Percentiles rank a stretch among this genome's conserved stretches.
These are phyloP conservation scores for Pseudonaja textilis DNA, from an alignment of 2,113 vertebrate genomes.

Conservation along the genomic window DNA sequence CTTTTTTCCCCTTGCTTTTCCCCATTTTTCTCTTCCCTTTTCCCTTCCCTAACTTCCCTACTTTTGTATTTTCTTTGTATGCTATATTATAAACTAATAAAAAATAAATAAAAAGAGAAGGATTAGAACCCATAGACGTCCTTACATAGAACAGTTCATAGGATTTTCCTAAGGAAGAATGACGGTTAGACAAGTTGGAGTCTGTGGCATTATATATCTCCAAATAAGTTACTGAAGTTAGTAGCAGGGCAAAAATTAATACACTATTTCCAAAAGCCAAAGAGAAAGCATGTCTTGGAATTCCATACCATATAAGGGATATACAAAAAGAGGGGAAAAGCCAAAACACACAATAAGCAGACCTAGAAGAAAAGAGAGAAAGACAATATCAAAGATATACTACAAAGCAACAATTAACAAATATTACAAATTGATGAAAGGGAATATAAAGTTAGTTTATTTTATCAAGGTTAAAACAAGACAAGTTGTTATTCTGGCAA, in stretches of 20 bases:
- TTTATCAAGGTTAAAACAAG: not conserved
- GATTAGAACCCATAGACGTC: not conserved
- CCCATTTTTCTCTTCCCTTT: too few species aligned
- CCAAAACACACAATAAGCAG: too few species aligned
- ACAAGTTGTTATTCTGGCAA: not conserved
- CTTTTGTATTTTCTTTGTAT: too few species aligned
- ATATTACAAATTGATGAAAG: constrained; percentile 1
- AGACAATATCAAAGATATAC: too few species aligned
- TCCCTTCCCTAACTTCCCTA: too few species aligned
- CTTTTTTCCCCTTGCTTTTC: too few species aligned
- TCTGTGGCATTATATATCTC: not conserved
- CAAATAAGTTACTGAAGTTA: not conserved
- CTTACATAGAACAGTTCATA: not conserved
- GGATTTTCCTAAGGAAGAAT: not conserved
- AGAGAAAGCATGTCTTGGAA: not conserved
- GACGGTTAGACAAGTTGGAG: not conserved
- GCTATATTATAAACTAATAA: too few species aligned
- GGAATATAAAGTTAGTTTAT: not conserved
- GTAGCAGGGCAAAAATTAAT: not conserved
- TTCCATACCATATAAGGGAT: too few species aligned
- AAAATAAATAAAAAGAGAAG: not conserved
- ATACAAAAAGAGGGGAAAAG: too few species aligned
- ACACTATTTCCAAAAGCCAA: not conserved
- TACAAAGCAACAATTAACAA: too few species aligned
- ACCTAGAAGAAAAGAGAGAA: too few species aligned